phyloP scores from a whole-genome alignment of 2,797 vertebrate species.

The Chromobotia macracanthus region DNA sequence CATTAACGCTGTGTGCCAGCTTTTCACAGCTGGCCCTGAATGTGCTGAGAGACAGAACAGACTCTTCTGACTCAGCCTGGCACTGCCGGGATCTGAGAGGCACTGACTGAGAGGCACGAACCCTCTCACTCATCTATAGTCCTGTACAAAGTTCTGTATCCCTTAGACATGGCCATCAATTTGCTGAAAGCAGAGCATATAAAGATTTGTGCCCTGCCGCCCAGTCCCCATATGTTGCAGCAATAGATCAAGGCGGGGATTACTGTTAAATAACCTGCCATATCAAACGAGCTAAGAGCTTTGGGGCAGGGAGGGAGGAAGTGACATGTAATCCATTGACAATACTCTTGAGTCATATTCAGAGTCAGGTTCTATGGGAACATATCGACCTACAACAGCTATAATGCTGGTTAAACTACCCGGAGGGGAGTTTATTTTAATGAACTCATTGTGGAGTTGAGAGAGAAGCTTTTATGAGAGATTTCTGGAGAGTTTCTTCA shows the following conservation, averaged over 20 bases:
- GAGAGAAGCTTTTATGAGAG: slow-evolving; percentile 1
- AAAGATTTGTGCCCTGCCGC: slow-evolving; percentile 13
- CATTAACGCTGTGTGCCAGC: slow-evolving; percentile 36
- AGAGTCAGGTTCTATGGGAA: slow-evolving; percentile 20
- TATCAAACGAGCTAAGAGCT: slow-evolving; percentile 11
- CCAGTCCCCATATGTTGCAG: slow-evolving; percentile 28
- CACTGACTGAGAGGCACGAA: slow-evolving; percentile 60
- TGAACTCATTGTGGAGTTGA: not conserved
- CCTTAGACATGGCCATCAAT: slow-evolving; percentile 47
- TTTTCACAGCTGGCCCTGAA: slow-evolving; percentile 46
- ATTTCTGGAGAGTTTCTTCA: not conserved
- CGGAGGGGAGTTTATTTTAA: not conserved
- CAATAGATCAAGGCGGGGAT: slow-evolving; percentile 40
- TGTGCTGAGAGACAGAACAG: slow-evolving; percentile 44
- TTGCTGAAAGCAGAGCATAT: slow-evolving; percentile 28
- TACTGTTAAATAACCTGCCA: slow-evolving; percentile 34
- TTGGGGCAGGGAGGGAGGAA: slow-evolving; percentile 22
- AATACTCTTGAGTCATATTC: slow-evolving; percentile 24
- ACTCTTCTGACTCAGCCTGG: slow-evolving; percentile 57
- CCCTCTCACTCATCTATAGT: slow-evolving; percentile 59
- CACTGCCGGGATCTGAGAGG: slow-evolving; percentile 53
- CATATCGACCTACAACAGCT: slow-evolving; percentile 22
- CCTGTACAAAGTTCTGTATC: slow-evolving; percentile 52
- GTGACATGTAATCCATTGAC: slow-evolving; percentile 28
- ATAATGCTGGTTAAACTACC: not conserved